Evolutionary conservation across 2,888 invertebrate species (phyloP), one percentile per base, ranked within the genome.

Genomic region (Sialis lutaria): DNA sequence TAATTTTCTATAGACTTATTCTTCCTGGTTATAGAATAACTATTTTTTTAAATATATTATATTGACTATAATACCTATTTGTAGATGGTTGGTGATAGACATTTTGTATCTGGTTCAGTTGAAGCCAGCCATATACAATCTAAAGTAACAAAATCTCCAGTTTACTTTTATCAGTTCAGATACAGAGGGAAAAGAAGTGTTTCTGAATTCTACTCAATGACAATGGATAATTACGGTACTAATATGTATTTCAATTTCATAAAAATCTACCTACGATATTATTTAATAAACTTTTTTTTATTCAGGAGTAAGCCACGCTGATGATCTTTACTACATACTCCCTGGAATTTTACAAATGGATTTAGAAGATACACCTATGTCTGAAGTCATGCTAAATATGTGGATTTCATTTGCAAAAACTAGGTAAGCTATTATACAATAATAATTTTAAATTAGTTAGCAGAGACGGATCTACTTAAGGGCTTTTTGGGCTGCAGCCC

Each of bases 81-180:
- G 45, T 60, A 75, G 64, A 72, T 80, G 54, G 67, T 77, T 2
- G 68, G 79, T 0, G 81, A 81, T 58, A 64, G 78, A 8, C 60
- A 75, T 0, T 80, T 79, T 55, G 62, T 64, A 0, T 67, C 62
- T 5, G 73, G 72, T 10, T 69, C 72, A 0, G 72, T 74, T 13
- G 68, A 68, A 47, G 63, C 74, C 10, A 70, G 76, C 0, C 67
- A 69, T 52, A 53, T 74, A 37, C 77, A 77, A 56, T 72, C 77
- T 0, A 55, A 61, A 12, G 62, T 61, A 42, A 70, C 71, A 5
- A 62, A 67, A n/a, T 70, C 71, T 51, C 76, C 78, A 0, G 70
- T 75, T 1, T 76, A 73, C 62, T 64, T 73, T 46, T 79, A 77
- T 57, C 66, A 72, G 6, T 81, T 73, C 56, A 63, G 68, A 5